A percentile compares a stretch with the other conserved stretches of the same genome.
These are phyloP conservation scores for Parelbella ahira DNA, from an alignment of 2,888 invertebrate genomes.

Conservation along the genomic window DNA sequence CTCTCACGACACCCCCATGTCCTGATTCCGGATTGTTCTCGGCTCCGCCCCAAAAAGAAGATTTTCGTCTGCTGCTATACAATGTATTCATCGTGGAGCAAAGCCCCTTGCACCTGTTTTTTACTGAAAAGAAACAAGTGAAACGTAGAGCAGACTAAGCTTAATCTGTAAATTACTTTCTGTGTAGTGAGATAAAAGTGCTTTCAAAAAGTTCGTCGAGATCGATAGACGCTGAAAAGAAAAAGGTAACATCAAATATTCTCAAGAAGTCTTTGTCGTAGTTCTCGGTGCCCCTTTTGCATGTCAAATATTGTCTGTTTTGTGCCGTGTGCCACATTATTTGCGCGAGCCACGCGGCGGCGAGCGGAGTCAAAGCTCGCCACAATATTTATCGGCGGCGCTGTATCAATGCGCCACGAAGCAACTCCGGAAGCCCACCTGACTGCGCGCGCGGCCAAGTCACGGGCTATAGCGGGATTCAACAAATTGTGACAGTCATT, in stretches of 20 bases:
- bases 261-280: constrained; percentile 21
- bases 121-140: constrained; percentile 16
- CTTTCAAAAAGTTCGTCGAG: constrained; percentile 4
- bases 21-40: constrained; percentile 26
- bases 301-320: constrained; percentile 25
- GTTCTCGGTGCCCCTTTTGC: constrained; percentile 21
- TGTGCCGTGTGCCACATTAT: constrained; percentile 21
- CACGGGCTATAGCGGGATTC: constrained; percentile 35
- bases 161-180: constrained; percentile 24
- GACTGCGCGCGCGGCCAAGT: constrained; percentile 32
- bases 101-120: constrained; percentile 23
- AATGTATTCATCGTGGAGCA: constrained; percentile 23
- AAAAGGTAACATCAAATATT: constrained; percentile 18
- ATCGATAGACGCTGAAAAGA: constrained; percentile 11
- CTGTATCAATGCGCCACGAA: constrained; percentile 71
- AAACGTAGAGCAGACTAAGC: constrained; percentile 19
- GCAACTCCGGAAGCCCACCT: constrained; percentile 73
- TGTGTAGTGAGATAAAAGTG: constrained; percentile 5
- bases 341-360: constrained; percentile 31
- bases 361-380: constrained; percentile 59
- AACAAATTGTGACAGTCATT: too few species aligned
- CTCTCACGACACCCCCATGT: constrained; percentile 24
- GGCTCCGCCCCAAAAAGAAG: constrained; percentile 24
- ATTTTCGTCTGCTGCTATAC: constrained; percentile 24
- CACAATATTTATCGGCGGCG: constrained; percentile 78